Evolutionary conservation across 2,888 invertebrate genomes (phyloP).

Genomic region (Phyto melanocephala): DNA sequence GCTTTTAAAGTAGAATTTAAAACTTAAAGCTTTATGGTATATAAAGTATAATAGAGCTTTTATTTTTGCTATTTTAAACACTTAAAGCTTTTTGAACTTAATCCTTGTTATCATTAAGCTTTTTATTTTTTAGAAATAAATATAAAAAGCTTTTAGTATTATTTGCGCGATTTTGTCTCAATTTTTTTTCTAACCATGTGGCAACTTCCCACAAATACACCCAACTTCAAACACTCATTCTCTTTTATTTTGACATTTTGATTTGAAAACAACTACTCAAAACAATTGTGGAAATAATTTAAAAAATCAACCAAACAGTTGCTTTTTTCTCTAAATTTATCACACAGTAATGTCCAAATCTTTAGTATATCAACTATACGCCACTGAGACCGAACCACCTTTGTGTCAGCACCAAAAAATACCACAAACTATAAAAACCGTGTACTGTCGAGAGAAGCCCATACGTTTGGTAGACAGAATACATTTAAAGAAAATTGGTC

Average conservation of each 20-base stretch:
- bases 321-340: neutral
- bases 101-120: too few species aligned
- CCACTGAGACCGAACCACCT: slow-evolving; percentile 13
- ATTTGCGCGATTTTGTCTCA: too few species aligned
- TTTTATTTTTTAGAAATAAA: too few species aligned
- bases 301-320: neutral
- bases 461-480: slow-evolving; percentile 50
- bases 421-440: slow-evolving; percentile 21
- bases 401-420: slow-evolving; percentile 61
- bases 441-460: slow-evolving; percentile 35
- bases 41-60: too few species aligned
- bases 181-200: neutral
- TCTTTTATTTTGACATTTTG: neutral
- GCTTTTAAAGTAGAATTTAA: too few species aligned
- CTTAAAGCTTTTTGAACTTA: too few species aligned
- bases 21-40: too few species aligned
- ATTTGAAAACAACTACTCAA: neutral
- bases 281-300: too few species aligned
- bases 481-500: slow-evolving; percentile 58
- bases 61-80: too few species aligned
- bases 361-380: slow-evolving; percentile 35
- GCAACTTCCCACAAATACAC: neutral
- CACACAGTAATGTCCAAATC: slow-evolving; percentile 43
- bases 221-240: neutral
- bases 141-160: too few species aligned